These are phyloP conservation scores for Lepeophtheirus nordmannii DNA, from an alignment of 2,888 invertebrate species.

Conservation along the genomic window DNA sequence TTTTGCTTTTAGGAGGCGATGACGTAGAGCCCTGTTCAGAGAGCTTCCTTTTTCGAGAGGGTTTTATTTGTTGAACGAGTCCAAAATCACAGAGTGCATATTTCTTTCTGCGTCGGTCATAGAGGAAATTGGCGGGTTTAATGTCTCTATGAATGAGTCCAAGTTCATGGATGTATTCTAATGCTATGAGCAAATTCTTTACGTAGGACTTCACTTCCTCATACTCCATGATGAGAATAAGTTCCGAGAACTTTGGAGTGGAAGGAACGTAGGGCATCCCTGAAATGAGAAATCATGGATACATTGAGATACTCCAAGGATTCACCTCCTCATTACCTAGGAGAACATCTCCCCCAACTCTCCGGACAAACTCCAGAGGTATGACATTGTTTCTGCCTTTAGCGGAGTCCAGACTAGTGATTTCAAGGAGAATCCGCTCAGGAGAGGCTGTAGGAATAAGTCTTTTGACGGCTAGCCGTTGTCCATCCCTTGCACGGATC, in stretches of 20 bases:
- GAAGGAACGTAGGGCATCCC: constrained; percentile 18
- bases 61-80: constrained; percentile 48
- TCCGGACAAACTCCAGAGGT: background rate
- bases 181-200: constrained; percentile 58
- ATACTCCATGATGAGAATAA: constrained; percentile 51
- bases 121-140: constrained; percentile 80
- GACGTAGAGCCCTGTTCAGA: background rate
- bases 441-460: constrained; percentile 73
- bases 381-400: constrained; percentile 33
- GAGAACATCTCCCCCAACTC: constrained; percentile 7
- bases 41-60: background rate
- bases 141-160: constrained; percentile 75
- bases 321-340: background rate
- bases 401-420: constrained; percentile 49
- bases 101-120: constrained; percentile 52
- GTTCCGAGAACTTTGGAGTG: constrained; percentile 45
- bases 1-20: background rate
- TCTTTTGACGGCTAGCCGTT: constrained; percentile 64
- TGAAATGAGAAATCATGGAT: background rate
- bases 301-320: too few relatives aligned
- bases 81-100: constrained; percentile 73
- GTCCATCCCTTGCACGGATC: constrained; percentile 41
- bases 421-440: constrained; percentile 58
- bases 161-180: constrained; percentile 62
- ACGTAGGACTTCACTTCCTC: constrained; percentile 59